Percentiles rank a stretch among this genome's conserved stretches.
Conservation (phyloP, 2,113 vertebrate species). For the Cheilinus undulatus region DNA sequence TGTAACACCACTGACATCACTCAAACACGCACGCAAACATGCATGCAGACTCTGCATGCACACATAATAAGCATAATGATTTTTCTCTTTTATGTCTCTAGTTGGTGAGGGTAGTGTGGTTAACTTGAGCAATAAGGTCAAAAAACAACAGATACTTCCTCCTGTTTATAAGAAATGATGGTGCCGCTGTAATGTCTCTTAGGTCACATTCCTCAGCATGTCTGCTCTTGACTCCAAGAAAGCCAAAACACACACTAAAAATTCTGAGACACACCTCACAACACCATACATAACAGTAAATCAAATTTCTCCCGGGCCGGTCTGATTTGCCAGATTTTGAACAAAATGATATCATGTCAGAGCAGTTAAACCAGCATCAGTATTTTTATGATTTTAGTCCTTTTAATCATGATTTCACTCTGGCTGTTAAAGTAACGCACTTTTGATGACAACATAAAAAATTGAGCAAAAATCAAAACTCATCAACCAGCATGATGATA, state of each 20-base stretch:
- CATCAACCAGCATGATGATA: no score
- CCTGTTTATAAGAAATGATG: constrained; percentile 17
- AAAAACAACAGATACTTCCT: constrained; percentile 27
- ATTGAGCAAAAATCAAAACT: no score
- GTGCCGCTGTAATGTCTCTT: constrained; percentile 36
- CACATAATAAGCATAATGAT: not conserved
- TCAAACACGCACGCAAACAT: not conserved
- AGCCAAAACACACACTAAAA: constrained; percentile 34
- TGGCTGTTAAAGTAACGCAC: no score
- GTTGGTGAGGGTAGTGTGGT: no score
- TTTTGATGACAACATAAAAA: no score
- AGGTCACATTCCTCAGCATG: constrained; percentile 78
- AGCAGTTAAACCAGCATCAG: not conserved
- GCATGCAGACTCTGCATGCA: not conserved
- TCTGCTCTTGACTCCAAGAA: constrained; percentile 73
- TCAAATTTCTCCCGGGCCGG: not conserved
- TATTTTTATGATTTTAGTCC: no score
- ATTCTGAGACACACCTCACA: constrained; percentile 49
- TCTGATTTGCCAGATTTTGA: not conserved
- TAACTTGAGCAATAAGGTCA: constrained; percentile 18
- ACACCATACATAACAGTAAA: constrained; percentile 2
- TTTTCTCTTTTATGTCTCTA: constrained; percentile 6
- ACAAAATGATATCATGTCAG: not conserved
- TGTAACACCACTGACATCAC: not conserved
- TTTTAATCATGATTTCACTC: no score